Base-by-base conservation (phyloP, 2,888 invertebrate species). In the Andrena camellia region DNA sequence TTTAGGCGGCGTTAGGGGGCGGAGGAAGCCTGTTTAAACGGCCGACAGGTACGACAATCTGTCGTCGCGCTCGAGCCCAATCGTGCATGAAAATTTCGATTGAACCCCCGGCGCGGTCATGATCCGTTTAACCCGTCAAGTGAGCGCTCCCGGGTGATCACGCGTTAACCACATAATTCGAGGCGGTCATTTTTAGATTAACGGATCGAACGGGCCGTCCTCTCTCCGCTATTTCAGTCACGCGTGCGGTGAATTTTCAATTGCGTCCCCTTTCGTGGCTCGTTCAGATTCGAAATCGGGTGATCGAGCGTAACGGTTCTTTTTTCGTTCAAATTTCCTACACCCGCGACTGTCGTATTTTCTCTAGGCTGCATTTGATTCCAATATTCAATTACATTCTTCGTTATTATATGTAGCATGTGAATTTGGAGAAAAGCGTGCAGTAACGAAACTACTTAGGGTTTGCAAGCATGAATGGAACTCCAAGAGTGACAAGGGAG, bases 71-170 rank as follows among this genome's bases (percentile, higher is more conserved):
- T 57, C 54, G 6, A 48, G 69, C 59, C 73, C 83, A 48, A 83
- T 82, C 72, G 83, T 73, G 83, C 77, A 78, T 83, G 83, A 83
- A 82, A 82, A 83, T 83, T 83, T 83, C 83, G 83, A 83, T 83
- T 77, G 77, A 83, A 77, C 69, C 66, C 48, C 60, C 54, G 64
- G 62, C 83, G 50, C 69, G 69, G 50, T 29, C 77, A 54, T 82
- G 83, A 83, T 83, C 83, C 83, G 83, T 83, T 83, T 77, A 83
- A 82, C 83, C 83, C 57, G 83, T 73, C 77, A 69, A 62, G 72
- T 73, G 69, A 67, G 50, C 83, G 64, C 69, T 66, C 31, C 63
- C 23, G 42, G 72, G 60, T 83, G 73, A 82, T 83, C 83, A 42
- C 77, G 60, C 66, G 83, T 82, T 77, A 73, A 82, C 69, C 73